These are phyloP conservation scores for Elachura formosa DNA, from an alignment of 2,113 vertebrate species.

Conservation along the genomic window DNA sequence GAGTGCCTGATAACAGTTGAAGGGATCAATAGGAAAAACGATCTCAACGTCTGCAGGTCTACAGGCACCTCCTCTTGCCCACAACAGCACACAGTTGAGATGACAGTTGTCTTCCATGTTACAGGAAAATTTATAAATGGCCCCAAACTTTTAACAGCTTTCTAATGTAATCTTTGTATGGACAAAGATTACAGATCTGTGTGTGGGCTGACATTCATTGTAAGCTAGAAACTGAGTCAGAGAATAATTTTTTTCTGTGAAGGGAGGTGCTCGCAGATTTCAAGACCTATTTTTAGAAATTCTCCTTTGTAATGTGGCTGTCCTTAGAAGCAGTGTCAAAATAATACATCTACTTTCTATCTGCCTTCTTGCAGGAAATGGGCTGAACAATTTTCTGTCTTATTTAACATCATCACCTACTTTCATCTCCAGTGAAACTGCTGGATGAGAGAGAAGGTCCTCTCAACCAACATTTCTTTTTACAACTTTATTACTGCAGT, in stretches of 20 bases:
- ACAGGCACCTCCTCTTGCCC: background rate
- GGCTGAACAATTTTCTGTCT: background rate
- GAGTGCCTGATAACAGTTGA: background rate
- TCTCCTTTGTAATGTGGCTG: background rate
- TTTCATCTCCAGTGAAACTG: background rate
- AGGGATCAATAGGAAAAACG: background rate
- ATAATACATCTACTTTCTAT: background rate
- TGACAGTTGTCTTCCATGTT: background rate
- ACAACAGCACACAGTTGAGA: accelerated
- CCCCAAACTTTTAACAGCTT: background rate
- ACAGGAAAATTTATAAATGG: background rate
- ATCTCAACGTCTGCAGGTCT: background rate
- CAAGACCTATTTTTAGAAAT: background rate
- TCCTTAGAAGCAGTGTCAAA: background rate
- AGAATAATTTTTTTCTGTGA: background rate
- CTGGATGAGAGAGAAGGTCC: background rate
- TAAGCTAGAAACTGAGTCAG: background rate
- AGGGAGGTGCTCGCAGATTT: background rate
- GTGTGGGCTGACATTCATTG: background rate
- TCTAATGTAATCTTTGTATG: background rate
- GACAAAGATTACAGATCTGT: background rate
- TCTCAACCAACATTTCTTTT: background rate
- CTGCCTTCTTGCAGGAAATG: background rate
- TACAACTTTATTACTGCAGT: background rate
- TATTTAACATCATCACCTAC: background rate